These are phyloP conservation scores for Thomomys bottae DNA, from an alignment of 2,113 vertebrate species.

Conservation along the genomic window DNA sequence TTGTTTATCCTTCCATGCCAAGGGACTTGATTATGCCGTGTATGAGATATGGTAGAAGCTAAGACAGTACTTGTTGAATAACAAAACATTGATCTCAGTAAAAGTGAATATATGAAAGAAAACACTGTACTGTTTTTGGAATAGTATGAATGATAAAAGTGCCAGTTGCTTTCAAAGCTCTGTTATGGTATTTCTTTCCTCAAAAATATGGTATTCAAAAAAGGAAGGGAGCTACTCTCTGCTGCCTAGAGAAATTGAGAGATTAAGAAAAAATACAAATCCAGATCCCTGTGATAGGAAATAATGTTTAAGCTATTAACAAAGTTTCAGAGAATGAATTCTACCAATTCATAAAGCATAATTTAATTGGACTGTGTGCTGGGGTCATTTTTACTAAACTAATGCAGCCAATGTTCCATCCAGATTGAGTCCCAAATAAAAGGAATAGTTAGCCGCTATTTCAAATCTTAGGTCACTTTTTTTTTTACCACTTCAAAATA, in stretches of 20 bases:
- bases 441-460: background rate
- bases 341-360: background rate
- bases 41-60: background rate
- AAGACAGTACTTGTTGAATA: background rate
- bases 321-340: background rate
- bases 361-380: constrained; percentile 15
- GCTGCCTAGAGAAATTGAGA: constrained; percentile 7
- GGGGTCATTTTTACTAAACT: background rate
- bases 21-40: background rate
- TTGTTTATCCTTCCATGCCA: background rate
- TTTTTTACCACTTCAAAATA: constrained; percentile 38
- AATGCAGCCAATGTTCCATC: background rate
- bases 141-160: background rate
- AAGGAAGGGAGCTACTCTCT: background rate
- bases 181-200: background rate
- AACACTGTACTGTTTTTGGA: background rate
- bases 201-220: constrained; percentile 34
- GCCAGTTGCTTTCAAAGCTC: background rate
- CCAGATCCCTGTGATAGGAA: constrained; percentile 15
- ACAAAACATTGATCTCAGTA: background rate
- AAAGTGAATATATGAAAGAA: background rate
- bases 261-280: background rate
- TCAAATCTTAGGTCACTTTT: background rate
- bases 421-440: background rate
- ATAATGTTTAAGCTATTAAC: background rate